Evolutionary conservation across 2,797 vertebrate species (phyloP), one percentile per base, ranked within the genome.

Genomic region (Denticeps clupeoides): DNA sequence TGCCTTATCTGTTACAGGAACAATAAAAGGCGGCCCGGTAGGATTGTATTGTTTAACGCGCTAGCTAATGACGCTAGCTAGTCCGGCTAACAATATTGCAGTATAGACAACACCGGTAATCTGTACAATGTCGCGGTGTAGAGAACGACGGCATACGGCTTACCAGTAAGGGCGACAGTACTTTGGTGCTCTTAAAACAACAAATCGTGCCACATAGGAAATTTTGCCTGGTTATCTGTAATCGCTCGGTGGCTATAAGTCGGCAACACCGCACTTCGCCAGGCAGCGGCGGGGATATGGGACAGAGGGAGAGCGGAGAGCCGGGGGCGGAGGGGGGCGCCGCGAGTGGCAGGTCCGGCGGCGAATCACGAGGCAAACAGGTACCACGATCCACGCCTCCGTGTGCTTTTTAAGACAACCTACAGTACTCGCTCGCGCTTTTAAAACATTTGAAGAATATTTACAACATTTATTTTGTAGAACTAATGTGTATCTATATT

Each of bases 131-230:
- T 55, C 45, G 41, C 47, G 24, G 9, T 45, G 9, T 11, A 28
- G 41, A 49, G 25, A 54, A 50, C 21, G 58, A 19, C 11, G 58
- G 49, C 45, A 41, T 41, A 51, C 46, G 47, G 43, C 60, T 63
- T 59, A 63, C 60, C 60, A 47, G 48, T 51, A 52, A 58, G 50
- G 47, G 47, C 58, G 55, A 46, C 55, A 53, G 38, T 49, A 49
- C 41, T 49, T 49, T 57, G 47, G 44, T 29, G 35, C n/a, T 18
- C 9, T 47, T 21, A 46, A 16, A 50, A 41, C 41, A 41, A 44
- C 23, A 40, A 42, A 47, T 25, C 15, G 35, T 26, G 41, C 11
- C 23, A 13, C 47, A 49, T 41, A 48, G 33, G 21, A 22, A 25
- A 53, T 41, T 43, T 23, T 47, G 47, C 43, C 35, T 35, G 32